Evolutionary conservation across 2,113 vertebrate species (phyloP).

Genomic region (Nanorana parkeri): DNA sequence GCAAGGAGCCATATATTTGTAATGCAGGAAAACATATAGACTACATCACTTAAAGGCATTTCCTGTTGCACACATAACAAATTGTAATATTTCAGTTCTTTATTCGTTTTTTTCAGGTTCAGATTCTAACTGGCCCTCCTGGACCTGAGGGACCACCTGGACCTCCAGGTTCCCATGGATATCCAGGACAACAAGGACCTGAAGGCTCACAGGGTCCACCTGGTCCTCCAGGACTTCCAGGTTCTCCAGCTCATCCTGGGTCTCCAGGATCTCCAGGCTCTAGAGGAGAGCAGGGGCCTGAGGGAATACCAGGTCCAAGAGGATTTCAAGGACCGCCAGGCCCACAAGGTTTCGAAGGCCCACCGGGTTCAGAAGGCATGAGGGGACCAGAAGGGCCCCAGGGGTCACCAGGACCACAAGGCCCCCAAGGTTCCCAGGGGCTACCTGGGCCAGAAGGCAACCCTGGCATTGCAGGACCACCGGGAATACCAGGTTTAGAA

Average conservation of each 20-base stretch:
- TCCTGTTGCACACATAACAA: no score
- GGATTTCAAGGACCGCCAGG: slow-evolving; percentile 61
- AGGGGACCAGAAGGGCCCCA: slow-evolving; percentile 62
- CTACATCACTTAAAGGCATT: no score
- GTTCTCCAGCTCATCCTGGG: slow-evolving; percentile 53
- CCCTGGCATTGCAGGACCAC: slow-evolving; percentile 8
- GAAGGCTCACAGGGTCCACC: slow-evolving; percentile 60
- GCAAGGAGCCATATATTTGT: no score
- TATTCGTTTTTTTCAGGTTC: background rate
- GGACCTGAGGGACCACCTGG: slow-evolving; percentile 46
- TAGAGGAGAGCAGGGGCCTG: slow-evolving; percentile 61
- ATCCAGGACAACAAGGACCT: background rate
- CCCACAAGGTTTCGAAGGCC: slow-evolving; percentile 59
- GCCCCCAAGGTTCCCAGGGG: slow-evolving; percentile 24
- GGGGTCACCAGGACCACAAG: slow-evolving; percentile 60
- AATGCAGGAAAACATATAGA: no score
- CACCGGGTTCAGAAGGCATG: slow-evolving; percentile 31
- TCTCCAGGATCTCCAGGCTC: slow-evolving; percentile 38
- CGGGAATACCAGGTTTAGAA: background rate
- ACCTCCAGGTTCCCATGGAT: slow-evolving; percentile 19
- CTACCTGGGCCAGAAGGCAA: background rate
- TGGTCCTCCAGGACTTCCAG: slow-evolving; percentile 52
- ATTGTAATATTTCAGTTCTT: no score
- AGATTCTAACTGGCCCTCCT: slow-evolving; percentile 4
- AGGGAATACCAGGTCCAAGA: slow-evolving; percentile 24